Percentiles rank a stretch among this genome's conserved stretches.
These are phyloP conservation scores for Drosophila barbarae DNA, from an alignment of 2,888 invertebrate species.

Conservation along the genomic window DNA sequence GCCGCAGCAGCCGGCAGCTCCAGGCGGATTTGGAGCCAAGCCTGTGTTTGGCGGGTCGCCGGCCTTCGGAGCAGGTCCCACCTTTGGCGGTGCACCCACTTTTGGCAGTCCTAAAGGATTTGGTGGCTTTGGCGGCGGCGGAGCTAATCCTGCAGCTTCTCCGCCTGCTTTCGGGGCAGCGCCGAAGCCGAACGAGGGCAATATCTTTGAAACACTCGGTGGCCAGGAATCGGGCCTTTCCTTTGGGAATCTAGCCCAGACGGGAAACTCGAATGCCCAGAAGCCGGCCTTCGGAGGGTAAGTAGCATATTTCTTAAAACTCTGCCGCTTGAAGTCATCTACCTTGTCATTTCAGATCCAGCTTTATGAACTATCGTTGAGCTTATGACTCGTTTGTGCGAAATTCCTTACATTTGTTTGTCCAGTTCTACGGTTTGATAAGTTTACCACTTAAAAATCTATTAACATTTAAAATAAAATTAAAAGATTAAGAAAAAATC, in stretches of 20 bases:
- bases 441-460: constrained; percentile 4
- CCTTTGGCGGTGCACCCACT: constrained; percentile 77
- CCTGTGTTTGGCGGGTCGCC: constrained; percentile 78
- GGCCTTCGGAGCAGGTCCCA: constrained; percentile 77
- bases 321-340: neutral
- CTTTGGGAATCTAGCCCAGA: constrained; percentile 79
- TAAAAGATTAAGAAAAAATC: neutral
- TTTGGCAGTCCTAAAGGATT: constrained; percentile 77
- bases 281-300: constrained; percentile 79
- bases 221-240: constrained; percentile 76
- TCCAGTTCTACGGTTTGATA: constrained; percentile 12
- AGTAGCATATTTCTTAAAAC: constrained; percentile 18
- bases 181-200: constrained; percentile 61
- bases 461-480: neutral
- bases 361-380: constrained; percentile 63
- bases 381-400: neutral
- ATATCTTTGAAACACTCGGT: constrained; percentile 78
- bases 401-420: constrained; percentile 17
- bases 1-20: constrained; percentile 48
- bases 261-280: constrained; percentile 68
- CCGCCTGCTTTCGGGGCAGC: constrained; percentile 61
- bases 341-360: constrained; percentile 45
- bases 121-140: constrained; percentile 65
- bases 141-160: constrained; percentile 47
- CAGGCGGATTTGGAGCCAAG: constrained; percentile 76